Evolutionary conservation across 2,888 invertebrate species (phyloP).

Genomic region (Leucophenga montana): DNA sequence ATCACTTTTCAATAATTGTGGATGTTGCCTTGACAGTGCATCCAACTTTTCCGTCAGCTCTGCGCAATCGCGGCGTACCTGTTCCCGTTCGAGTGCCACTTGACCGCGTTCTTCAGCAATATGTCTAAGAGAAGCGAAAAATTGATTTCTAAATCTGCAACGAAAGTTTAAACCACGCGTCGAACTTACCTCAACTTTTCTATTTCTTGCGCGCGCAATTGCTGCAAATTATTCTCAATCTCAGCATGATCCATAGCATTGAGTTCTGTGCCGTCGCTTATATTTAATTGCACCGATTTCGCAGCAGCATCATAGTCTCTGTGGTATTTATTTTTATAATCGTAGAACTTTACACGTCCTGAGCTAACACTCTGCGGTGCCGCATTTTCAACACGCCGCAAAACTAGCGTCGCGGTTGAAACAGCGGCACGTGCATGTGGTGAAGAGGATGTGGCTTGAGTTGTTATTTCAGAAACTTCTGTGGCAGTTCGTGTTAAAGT

Average conservation of each 20-base stretch:
- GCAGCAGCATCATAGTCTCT: constrained; percentile 68
- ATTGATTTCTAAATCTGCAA: neutral
- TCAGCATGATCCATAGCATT: constrained; percentile 68
- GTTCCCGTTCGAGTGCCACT: constrained; percentile 74
- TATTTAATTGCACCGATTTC: constrained; percentile 67
- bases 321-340: constrained; percentile 73
- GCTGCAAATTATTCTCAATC: constrained; percentile 54
- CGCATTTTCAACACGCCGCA: constrained; percentile 27
- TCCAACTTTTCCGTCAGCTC: constrained; percentile 74
- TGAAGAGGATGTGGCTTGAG: too few relatives aligned
- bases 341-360: constrained; percentile 72
- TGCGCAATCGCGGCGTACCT: constrained; percentile 74
- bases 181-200: constrained; percentile 54
- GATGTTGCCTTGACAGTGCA: constrained; percentile 71
- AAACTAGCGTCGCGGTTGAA: constrained; percentile 36
- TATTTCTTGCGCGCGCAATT: constrained; percentile 55
- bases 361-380: constrained; percentile 7
- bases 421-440: too few relatives aligned
- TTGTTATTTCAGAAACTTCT: constrained; percentile 20
- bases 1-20: constrained; percentile 56
- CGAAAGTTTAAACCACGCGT: neutral
- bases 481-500: neutral
- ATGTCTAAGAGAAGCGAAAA: constrained; percentile 53
- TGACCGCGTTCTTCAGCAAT: constrained; percentile 71
- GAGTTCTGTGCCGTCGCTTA: constrained; percentile 46